Evolutionary conservation across 2,797 vertebrate genomes (phyloP).

Genomic region (Amazona ochrocephala): DNA sequence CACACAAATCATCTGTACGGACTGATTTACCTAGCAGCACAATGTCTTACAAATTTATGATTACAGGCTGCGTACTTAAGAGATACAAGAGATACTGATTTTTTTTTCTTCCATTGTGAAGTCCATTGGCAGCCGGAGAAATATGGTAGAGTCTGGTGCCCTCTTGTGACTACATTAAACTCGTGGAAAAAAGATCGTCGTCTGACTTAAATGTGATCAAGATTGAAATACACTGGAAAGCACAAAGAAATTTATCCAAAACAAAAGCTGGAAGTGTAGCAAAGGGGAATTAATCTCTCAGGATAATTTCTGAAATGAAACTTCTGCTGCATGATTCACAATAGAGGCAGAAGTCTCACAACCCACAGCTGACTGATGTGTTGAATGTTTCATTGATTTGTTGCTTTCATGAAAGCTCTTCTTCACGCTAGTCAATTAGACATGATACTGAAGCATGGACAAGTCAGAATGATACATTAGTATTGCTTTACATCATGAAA

Average conservation of each 20-base stretch:
- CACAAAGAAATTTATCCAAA: not conserved
- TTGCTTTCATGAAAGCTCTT: not conserved
- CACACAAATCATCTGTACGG: not conserved
- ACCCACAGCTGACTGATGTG: not conserved
- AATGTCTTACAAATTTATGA: not conserved
- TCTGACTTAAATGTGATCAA: rapidly evolving
- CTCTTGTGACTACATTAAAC: constrained; percentile 41
- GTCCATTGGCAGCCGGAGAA: not conserved
- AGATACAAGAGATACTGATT: not conserved
- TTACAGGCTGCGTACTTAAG: not conserved
- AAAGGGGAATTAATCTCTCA: not conserved
- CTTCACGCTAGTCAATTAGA: not conserved
- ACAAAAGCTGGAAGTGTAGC: not conserved
- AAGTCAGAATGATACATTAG: not conserved
- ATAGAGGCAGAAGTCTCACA: not conserved
- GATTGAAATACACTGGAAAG: not conserved
- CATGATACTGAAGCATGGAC: not conserved
- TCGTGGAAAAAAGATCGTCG: not conserved
- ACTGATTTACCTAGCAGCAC: not conserved
- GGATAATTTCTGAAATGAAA: not conserved
- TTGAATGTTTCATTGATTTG: not conserved
- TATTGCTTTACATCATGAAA: not conserved
- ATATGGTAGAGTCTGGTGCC: constrained; percentile 59
- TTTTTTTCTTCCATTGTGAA: not conserved
- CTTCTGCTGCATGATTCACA: not conserved